Evolutionary conservation across 2,113 vertebrate genomes (phyloP), one percentile per base, ranked within the genome.

Genomic region (Gavia stellata): DNA sequence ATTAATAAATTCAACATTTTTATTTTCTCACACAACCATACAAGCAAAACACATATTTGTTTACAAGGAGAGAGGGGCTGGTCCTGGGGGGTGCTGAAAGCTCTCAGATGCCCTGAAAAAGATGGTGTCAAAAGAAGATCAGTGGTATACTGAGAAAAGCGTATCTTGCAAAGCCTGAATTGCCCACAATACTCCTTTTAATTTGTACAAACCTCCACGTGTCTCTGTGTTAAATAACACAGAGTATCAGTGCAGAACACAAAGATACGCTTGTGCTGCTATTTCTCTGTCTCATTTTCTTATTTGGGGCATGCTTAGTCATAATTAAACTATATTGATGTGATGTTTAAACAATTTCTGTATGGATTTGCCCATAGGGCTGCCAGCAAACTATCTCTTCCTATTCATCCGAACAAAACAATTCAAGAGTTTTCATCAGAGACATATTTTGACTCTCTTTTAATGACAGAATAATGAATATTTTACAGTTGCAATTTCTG

Each of bases 271-370:
- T 62, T 65, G 12, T 58, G 62, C 61, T 90, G 53, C 72, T 82
- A 24, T 74, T 88, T 79, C 65, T 87, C 75, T 47, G 56, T 85
- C 84, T 97, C 68, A 56, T 89, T 88, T 93, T 62, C 84, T 63
- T 92, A 83, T 93, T 79, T 93, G 81, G 52, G 73, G 33, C 61
- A 75, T 1, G 7, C 16, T 91, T 70, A 42, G 21, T 86, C 71
- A 73, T 85, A 95, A 96, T 97, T 96, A 95, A 97, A 90, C 92
- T 90, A 75, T 52, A 96, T 8, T 63, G 77, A 96, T 62, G 66
- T 25, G 6, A 68, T 75, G 44, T 80, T 97, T 94, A 95, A 96
- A 94, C 71, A 78, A 45, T 94, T 88, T 94, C 42, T 86, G 83
- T 75, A 91, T 59, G 49, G 77, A 88, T 93, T 91, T 96, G 42